Base-by-base conservation (phyloP, 2,113 vertebrate genomes). In the Nothobranchius furzeri region DNA sequence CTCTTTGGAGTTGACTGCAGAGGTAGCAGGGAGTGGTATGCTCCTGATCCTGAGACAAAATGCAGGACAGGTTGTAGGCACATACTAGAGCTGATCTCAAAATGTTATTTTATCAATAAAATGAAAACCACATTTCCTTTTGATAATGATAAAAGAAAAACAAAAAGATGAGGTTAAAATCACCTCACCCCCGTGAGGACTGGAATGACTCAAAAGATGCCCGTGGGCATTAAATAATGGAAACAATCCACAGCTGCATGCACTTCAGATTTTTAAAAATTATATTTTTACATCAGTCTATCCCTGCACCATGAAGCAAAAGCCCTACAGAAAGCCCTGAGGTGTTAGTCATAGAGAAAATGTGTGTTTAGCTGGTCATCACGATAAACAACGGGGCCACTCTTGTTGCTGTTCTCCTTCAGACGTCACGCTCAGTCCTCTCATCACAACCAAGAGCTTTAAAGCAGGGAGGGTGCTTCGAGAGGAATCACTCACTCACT, bases 361-460 rank as follows among this genome's bases (percentile, higher is more conserved):
- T 25, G 53, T 45, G 17, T 60, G 76, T 72, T 73, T 67, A 65
- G 56, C 52, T 48, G 43, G 36, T 36, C 10, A 37, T n/a, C 52
- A 66, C 52, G 47, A 30, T 43, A 17, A 30, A 59, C 55, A 65
- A 42, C 30, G 7, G 20, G 68, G 45, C 64, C 68, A 48, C 77
- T 82, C 75, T 42, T 79, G 56, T 6, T 0, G 52, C 46, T 58
- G 50, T 62, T 56, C 65, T 79, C 68, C 70, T 79, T 54, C 60
- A 86, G 77, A 13, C 10, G 52, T 51, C 68, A 66, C 36, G 53
- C 75, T 73, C 66, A 45, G 66, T 50, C 62, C 70, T 73, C 75
- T 78, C 59, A 37, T 48, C 25, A 11, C 30, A 63, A 86, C 73
- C 61, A 85, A 50, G 59, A 87, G 79, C 65, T 71, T 64, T 42